phyloP scores from a whole-genome alignment of 1,140 invertebrate species.

The fruit fly (Drosophila melanogaster) region Release_6_plus_ISO1_MT NC_004354.4:8153501-8154000 shows the following conservation, averaged over 20 bases:
- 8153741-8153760: slow-evolving; percentile 69
- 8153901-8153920: slow-evolving; percentile 74
- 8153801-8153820: slow-evolving; percentile 75
- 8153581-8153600: slow-evolving; percentile 71
- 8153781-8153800: slow-evolving; percentile 78
- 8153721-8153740: slow-evolving; percentile 61
- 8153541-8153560: slow-evolving; percentile 68
- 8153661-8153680: slow-evolving; percentile 9
- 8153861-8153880: slow-evolving; percentile 77
- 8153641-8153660: neutral
- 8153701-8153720: slow-evolving; percentile 61
- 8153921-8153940: slow-evolving; percentile 75
- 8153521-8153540: slow-evolving; percentile 26
- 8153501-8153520: slow-evolving; percentile 4
- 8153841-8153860: slow-evolving; percentile 75
- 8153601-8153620: slow-evolving; percentile 61
- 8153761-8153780: slow-evolving; percentile 76
- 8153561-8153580: slow-evolving; percentile 67
- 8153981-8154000: slow-evolving; percentile 80
- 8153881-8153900: slow-evolving; percentile 67
- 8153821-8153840: slow-evolving; percentile 78
- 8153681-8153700: slow-evolving; percentile 31
- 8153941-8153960: slow-evolving; percentile 75
- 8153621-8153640: slow-evolving; percentile 48
- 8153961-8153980: slow-evolving; percentile 73